Evolutionary conservation across 2,888 invertebrate genomes (phyloP).

Genomic region (Idaea aversata): DNA sequence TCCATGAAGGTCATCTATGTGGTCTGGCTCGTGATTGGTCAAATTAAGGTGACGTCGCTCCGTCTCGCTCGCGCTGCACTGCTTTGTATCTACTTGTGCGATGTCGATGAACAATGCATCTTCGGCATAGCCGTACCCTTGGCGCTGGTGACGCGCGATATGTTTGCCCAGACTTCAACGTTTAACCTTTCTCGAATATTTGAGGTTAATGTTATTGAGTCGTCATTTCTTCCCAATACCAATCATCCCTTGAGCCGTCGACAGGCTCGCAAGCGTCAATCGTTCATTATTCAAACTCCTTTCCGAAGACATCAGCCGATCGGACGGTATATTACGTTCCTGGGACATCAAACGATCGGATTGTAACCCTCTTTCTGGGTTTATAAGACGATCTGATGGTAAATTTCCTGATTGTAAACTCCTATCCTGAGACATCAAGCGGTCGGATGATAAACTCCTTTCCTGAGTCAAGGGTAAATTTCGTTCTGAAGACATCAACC

Average conservation of each 20-base stretch:
- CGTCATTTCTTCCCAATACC: slow-evolving; percentile 78
- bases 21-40: no score
- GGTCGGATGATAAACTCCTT: neutral
- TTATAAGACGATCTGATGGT: slow-evolving; percentile 23
- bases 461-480: neutral
- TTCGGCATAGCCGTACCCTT: neutral
- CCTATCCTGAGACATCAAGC: neutral
- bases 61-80: no score
- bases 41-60: no score
- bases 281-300: slow-evolving; percentile 52
- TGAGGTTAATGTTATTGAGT: slow-evolving; percentile 49
- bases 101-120: no score
- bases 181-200: slow-evolving; percentile 59
- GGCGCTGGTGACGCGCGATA: neutral
- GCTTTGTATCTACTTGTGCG: no score
- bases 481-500: neutral
- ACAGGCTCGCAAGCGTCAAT: slow-evolving; percentile 59
- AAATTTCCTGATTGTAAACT: slow-evolving; percentile 35
- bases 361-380: neutral
- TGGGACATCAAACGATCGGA: slow-evolving; percentile 21
- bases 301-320: slow-evolving; percentile 48
- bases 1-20: no score
- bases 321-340: slow-evolving; percentile 30
- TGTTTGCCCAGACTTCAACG: slow-evolving; percentile 37
- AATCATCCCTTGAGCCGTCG: slow-evolving; percentile 66